Conservation (phyloP, 2,888 invertebrate species). For the Sclerodermus sp. region DNA sequence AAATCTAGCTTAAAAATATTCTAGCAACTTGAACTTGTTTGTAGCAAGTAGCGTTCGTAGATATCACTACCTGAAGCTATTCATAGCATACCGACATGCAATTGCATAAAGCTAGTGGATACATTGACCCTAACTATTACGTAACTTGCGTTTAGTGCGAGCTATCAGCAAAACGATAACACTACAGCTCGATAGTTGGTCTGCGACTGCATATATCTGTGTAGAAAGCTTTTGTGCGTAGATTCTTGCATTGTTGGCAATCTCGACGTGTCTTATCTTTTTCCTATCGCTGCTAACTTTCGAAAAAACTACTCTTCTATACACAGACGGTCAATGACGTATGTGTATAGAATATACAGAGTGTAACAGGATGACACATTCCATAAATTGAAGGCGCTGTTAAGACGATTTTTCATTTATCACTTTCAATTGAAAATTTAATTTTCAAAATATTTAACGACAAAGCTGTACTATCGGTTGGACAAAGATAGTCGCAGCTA, state of each 20-base stretch:
- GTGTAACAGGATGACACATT: no score
- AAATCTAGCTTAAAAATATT: no score
- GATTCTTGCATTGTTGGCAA: conserved; percentile 33
- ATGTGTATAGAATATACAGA: no score
- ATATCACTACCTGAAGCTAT: conserved; percentile 37
- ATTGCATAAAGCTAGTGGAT: conserved; percentile 55
- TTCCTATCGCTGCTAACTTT: conserved; percentile 24
- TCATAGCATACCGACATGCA: conserved; percentile 53
- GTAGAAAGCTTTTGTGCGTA: conserved; percentile 22
- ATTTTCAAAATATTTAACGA: no score
- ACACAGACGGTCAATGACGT: no score
- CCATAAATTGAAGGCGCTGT: no score
- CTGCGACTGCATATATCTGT: conserved; percentile 25
- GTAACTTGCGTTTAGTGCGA: conserved; percentile 44
- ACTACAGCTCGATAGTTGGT: conserved; percentile 30
- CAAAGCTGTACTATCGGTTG: no score
- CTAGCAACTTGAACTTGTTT: conserved; percentile 27
- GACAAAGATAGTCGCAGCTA: no score
- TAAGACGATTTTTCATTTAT: no score
- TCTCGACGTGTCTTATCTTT: conserved; percentile 28
- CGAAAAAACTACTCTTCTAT: conserved; percentile 12
- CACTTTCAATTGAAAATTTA: no score
- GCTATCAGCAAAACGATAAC: conserved; percentile 47
- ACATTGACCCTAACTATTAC: conserved; percentile 53
- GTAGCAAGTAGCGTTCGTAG: conserved; percentile 13